Base-by-base conservation (phyloP, 1,140 invertebrate genomes). In the Yoshiicerus persimilis region DNA sequence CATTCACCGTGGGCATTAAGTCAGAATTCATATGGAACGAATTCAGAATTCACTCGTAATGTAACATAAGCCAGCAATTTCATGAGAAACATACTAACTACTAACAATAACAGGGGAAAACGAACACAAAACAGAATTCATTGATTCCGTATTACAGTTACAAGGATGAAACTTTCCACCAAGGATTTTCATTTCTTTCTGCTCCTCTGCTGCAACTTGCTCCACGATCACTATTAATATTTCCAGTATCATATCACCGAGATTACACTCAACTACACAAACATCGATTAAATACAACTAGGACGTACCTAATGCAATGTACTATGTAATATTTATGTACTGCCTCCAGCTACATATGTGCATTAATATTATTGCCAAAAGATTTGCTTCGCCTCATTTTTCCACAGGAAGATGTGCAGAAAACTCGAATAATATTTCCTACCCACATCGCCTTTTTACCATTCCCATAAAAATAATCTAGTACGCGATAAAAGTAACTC, bases 61-160 rank as follows among this genome's bases (percentile, higher is more conserved):
- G 66, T 56, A 32, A 32, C 66, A 30, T 70, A 70, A 70, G 66
- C 66, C 66, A 27, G 25, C 27, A 20, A 80, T 80, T 34, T 38
- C 75, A 80, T 38, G 75, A 80, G 75, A 80, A 30, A 80, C 75
- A 80, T 80, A 80, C 75, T 36, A 80, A 80, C 75, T 32, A 77
- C 27, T 36, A 36, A 56, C 47, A 56, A 56, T 56, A 56, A 56
- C 20, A n/a, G 27, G 20, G 1, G 34, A 38, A 80, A 38, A 36
- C 20, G 34, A 80, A 80, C 75, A 80, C 34, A 38, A 80, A 80
- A 36, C 20, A 77, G 32, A 32, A 80, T 36, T 80, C 75, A 80
- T 80, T 80, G 75, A 80, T 80, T 80, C 75, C 32, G n/a, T n/a
- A 80, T 80, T 80, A 20, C 75, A n/a, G n/a, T n/a, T n/a, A 80